A percentile compares a stretch with the other conserved stretches of the same genome.
phyloP scores from a whole-genome alignment of 2,888 invertebrate genomes.

The Cordilura impudica region DNA sequence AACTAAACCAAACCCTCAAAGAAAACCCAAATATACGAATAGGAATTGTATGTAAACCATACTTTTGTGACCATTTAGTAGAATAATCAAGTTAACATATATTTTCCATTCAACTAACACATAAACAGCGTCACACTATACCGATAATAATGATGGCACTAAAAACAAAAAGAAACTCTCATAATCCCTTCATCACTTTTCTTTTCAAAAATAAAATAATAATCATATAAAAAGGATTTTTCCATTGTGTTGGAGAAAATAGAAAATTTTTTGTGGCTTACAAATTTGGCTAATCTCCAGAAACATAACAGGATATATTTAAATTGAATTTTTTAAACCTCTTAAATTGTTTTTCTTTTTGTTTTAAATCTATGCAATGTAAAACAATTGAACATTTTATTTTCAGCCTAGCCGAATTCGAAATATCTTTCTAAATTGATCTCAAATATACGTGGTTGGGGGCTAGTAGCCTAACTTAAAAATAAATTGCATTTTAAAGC shows the following conservation, averaged over 20 bases:
- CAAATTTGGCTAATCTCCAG: slow-evolving; percentile 53
- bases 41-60: neutral
- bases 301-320: slow-evolving; percentile 14
- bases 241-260: neutral
- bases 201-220: neutral
- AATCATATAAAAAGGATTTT: neutral
- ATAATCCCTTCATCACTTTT: neutral
- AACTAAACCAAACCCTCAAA: neutral
- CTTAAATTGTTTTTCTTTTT: no score
- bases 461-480: no score
- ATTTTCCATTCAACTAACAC: slow-evolving; percentile 7
- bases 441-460: no score
- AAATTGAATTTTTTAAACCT: slow-evolving; percentile 33
- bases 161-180: neutral
- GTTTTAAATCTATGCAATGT: no score
- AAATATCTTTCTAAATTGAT: neutral
- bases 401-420: neutral
- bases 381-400: no score
- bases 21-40: no score
- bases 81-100: slow-evolving; percentile 39
- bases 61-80: slow-evolving; percentile 3
- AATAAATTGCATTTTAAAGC: no score
- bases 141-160: slow-evolving; percentile 38
- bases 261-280: slow-evolving; percentile 22
- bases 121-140: neutral